Evolutionary conservation across 2,888 invertebrate genomes (phyloP), one percentile per base, ranked within the genome.

Genomic region (Thereva nobilitata): DNA sequence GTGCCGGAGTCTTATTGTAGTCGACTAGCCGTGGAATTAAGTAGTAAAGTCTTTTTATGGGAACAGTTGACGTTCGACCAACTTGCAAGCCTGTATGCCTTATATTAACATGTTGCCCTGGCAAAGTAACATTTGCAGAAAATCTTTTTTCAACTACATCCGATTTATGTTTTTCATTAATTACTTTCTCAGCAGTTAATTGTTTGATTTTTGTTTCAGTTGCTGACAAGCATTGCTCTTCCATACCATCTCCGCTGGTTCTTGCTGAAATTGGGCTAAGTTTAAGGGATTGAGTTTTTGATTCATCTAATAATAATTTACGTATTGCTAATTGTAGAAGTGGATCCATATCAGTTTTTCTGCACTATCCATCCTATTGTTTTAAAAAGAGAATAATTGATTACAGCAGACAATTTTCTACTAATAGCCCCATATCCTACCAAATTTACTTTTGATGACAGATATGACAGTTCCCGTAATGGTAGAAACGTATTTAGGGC

Each of bases 21-120:
- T 84, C 83, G 10, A 88, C 81, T 70, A 87, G 82, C 73, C 86
- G 87, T 8, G 90, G 89, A 56, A 88, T 81, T 64, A 87, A 77
- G 72, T 83, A 83, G n/a, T 86, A 81, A 64, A 87, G 82, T 73
- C 84, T 84, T 12, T 86, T 85, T 55, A 79, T 82, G 2, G 87
- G 86, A 65, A 82, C 75, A 1, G 80, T 79, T 0, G 84, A 83
- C 4, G 83, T 82, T 44, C 83, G 78, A 5, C 76, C 42, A 35
- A 9, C 7, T 4, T 23, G 23, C 23, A 23, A 23, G 23, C 23
- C 2, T 23, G 23, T 23, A 23, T 23, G 23, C 23, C 23, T 23
- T 23, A 23, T 23, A 23, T 23, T 23, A 23, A 23, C 23, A 23
- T 23, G 23, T 23, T 23, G 23, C 23, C 23, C 9, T 38, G 45